phyloP scores from a whole-genome alignment of 2,797 vertebrate genomes.

The Catamblyrhynchus diadema region DNA sequence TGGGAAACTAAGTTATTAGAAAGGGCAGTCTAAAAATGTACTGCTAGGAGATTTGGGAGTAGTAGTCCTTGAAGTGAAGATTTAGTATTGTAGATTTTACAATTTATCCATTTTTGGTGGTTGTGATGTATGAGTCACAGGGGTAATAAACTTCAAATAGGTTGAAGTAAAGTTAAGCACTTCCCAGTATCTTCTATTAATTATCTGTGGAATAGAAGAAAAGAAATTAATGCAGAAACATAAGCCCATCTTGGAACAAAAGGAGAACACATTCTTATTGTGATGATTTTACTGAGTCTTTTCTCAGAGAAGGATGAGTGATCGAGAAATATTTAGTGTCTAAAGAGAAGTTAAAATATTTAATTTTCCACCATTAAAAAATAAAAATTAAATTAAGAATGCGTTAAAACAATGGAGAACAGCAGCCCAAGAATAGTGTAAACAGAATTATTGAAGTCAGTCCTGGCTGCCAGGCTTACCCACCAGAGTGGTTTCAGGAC shows the following conservation, averaged over 20 bases:
- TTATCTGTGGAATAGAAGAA: conserved; percentile 70
- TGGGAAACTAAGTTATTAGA: conserved; percentile 72
- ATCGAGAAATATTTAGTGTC: conserved; percentile 37
- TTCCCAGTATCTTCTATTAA: conserved; percentile 72
- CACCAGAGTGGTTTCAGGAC: background rate
- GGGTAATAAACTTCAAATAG: conserved; percentile 76
- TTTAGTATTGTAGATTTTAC: conserved; percentile 74
- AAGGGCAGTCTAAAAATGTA: conserved; percentile 71
- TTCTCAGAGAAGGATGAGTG: conserved; percentile 31
- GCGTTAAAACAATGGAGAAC: background rate
- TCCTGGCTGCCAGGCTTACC: background rate
- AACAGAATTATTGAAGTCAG: background rate
- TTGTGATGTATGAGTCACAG: conserved; percentile 68
- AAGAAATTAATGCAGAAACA: conserved; percentile 71
- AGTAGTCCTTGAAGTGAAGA: conserved; percentile 69
- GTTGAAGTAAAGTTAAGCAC: conserved; percentile 71
- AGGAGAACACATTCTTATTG: conserved; percentile 25
- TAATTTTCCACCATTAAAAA: background rate
- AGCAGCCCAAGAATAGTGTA: background rate
- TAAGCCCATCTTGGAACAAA: conserved; percentile 64
- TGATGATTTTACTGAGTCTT: background rate
- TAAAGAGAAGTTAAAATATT: conserved; percentile 9
- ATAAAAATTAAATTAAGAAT: background rate
- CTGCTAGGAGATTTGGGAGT: conserved; percentile 72
- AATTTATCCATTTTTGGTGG: conserved; percentile 71